phyloP scores from a whole-genome alignment of 2,797 vertebrate species.

The Labeo calbasu region DNA sequence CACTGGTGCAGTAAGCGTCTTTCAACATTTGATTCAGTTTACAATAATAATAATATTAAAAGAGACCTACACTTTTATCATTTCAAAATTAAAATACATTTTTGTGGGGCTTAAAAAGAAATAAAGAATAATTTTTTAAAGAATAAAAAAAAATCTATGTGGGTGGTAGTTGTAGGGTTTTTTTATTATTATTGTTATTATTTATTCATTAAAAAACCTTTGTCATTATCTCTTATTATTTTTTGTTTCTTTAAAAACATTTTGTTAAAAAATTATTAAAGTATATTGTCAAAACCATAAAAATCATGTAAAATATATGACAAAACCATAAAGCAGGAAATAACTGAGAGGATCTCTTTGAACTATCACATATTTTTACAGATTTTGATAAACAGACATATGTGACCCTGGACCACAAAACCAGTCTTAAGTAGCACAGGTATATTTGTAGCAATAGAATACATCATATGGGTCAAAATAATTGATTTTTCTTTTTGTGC shows the following conservation, averaged over 20 bases:
- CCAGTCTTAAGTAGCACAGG: too few relatives aligned
- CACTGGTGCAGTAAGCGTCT: conserved; percentile 17
- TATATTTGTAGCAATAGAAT: too few relatives aligned
- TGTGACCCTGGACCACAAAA: too few relatives aligned
- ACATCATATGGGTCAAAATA: too few relatives aligned
- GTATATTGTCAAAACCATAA: background rate
- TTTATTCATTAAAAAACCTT: too few relatives aligned
- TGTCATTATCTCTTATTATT: background rate
- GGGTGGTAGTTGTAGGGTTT: background rate
- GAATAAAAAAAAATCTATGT: background rate
- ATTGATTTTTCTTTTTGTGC: too few relatives aligned
- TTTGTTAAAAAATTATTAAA: background rate
- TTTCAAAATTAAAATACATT: background rate
- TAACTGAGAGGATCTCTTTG: background rate
- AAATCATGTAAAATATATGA: background rate
- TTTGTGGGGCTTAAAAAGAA: too few relatives aligned
- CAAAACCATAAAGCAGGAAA: background rate
- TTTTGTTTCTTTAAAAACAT: background rate
- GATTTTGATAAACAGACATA: too few relatives aligned
- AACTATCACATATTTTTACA: background rate
- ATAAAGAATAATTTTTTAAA: too few relatives aligned
- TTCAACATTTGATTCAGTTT: conserved; percentile 21
- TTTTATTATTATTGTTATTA: background rate
- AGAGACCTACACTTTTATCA: background rate
- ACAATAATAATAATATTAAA: background rate